A percentile compares a stretch with the other conserved stretches of the same genome.
These are phyloP conservation scores for Pristiophorus japonicus DNA, from an alignment of 2,113 vertebrate genomes.

Conservation along the genomic window DNA sequence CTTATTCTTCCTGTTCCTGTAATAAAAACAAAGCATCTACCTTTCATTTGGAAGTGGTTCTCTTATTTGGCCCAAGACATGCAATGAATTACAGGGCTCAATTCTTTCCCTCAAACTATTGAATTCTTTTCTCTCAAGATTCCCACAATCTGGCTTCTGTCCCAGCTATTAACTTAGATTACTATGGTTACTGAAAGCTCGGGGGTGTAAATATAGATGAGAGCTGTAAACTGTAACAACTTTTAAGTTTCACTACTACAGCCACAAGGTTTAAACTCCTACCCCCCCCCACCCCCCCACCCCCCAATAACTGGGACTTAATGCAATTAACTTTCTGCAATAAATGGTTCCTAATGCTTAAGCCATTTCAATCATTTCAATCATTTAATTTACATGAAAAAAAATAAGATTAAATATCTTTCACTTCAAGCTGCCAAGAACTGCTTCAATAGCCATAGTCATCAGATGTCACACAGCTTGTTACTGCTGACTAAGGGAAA, in stretches of 20 bases:
- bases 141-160: background rate
- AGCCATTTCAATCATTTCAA: background rate
- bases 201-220: background rate
- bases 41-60: background rate
- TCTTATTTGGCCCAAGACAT: background rate
- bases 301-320: background rate
- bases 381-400: background rate
- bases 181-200: background rate
- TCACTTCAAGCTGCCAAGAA: background rate
- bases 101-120: background rate
- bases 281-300: too few relatives aligned
- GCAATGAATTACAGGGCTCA: background rate
- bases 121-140: background rate
- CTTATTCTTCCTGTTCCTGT: too few relatives aligned
- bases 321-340: background rate
- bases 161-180: background rate
- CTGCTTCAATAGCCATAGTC: background rate
- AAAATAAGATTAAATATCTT: background rate
- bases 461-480: background rate
- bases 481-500: background rate
- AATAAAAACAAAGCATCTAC: background rate
- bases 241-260: background rate
- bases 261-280: background rate
- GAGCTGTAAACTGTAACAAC: background rate
- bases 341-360: background rate